Conservation (phyloP, 1,140 invertebrate genomes). For the Acromyrmex echinatior region DNA sequence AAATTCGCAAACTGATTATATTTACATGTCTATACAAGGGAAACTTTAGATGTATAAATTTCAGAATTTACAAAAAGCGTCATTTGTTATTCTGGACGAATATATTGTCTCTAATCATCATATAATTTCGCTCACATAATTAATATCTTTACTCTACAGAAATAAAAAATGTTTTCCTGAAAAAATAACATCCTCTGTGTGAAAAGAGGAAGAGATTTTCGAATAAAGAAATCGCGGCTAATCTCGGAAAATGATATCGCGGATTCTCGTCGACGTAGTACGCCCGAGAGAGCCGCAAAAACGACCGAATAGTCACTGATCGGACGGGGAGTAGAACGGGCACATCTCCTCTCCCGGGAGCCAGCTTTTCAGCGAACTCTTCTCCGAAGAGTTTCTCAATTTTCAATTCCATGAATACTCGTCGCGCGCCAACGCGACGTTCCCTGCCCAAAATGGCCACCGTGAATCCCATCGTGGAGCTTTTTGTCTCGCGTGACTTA, state of each 20-base stretch:
- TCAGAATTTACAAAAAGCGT: neutral
- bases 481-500: constrained; percentile 61
- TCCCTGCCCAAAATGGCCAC: constrained; percentile 25
- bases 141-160: neutral
- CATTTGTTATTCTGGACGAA: neutral
- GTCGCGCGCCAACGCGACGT: neutral
- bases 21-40: neutral
- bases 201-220: neutral
- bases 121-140: neutral
- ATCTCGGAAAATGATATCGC: constrained; percentile 62
- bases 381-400: constrained; percentile 55
- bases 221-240: constrained; percentile 45
- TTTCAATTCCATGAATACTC: constrained; percentile 65
- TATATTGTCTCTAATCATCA: neutral
- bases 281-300: constrained; percentile 52
- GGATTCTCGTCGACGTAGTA: constrained; percentile 53
- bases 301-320: constrained; percentile 53
- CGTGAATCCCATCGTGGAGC: constrained; percentile 44
- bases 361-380: constrained; percentile 21
- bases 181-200: neutral
- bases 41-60: constrained; percentile 11
- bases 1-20: neutral
- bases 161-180: neutral
- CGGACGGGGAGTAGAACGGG: constrained; percentile 43
- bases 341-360: constrained; percentile 43